Conservation (phyloP, 2,797 vertebrate genomes). For the Gymnothorax javanicus region DNA sequence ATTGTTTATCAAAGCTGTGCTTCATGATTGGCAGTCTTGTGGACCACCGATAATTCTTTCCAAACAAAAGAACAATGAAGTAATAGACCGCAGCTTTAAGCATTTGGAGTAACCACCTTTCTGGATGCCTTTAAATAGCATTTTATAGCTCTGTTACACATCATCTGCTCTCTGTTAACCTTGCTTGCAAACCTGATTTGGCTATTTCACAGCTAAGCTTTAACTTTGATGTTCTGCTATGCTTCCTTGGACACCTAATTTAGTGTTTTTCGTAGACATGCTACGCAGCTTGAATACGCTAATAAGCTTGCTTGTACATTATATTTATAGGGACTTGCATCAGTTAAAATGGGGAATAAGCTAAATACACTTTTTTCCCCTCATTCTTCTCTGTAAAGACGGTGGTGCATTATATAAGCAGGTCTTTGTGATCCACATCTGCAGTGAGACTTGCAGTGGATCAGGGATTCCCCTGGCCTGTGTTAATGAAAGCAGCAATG, state of each 20-base stretch:
- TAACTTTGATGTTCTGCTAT: not conserved
- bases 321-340: not conserved
- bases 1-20: not conserved
- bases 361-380: not conserved
- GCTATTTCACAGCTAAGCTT: not conserved
- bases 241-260: no score
- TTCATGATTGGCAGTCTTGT: not conserved
- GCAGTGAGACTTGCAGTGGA: not conserved
- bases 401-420: not conserved
- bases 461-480: conserved; percentile 27
- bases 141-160: not conserved
- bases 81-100: not conserved
- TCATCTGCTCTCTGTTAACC: no score
- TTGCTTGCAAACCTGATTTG: not conserved
- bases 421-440: not conserved
- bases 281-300: not conserved
- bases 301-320: not conserved
- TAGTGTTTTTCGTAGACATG: not conserved
- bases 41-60: not conserved
- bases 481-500: conserved; percentile 38
- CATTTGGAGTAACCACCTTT: not conserved
- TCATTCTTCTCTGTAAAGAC: not conserved
- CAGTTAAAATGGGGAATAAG: not conserved
- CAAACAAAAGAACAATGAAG: not conserved
- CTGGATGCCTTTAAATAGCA: not conserved